These are phyloP conservation scores for Corynorhinus townsendii DNA, from an alignment of 2,113 vertebrate genomes.

Conservation along the genomic window DNA sequence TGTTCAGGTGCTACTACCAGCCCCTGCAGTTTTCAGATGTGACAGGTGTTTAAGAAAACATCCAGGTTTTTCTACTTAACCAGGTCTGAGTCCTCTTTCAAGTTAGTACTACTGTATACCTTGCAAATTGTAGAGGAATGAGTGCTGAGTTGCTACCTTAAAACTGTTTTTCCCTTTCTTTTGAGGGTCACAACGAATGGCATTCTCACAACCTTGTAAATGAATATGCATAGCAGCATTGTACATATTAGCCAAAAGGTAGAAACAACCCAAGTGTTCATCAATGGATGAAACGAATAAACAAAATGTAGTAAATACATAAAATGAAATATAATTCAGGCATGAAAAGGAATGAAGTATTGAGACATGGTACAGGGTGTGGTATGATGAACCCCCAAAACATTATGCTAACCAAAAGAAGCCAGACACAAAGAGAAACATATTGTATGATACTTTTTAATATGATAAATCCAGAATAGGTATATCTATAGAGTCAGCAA, in stretches of 20 bases:
- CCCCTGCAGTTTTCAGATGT: conserved; percentile 54
- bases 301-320: background rate
- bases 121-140: background rate
- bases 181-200: background rate
- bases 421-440: background rate
- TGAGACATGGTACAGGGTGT: background rate
- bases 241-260: background rate
- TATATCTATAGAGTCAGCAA: background rate
- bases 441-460: background rate
- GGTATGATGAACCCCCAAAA: background rate
- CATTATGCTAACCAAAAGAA: background rate
- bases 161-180: background rate
- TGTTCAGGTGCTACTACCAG: conserved; percentile 57
- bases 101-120: background rate
- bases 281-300: background rate
- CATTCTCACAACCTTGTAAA: background rate
- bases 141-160: background rate
- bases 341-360: background rate
- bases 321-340: background rate
- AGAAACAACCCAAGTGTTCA: background rate
- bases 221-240: background rate
- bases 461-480: background rate
- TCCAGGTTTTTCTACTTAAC: conserved; percentile 37
- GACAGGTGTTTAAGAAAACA: conserved; percentile 62
- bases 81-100: background rate